Conservation (phyloP, 2,113 vertebrate genomes). For the Laticauda colubrina region DNA sequence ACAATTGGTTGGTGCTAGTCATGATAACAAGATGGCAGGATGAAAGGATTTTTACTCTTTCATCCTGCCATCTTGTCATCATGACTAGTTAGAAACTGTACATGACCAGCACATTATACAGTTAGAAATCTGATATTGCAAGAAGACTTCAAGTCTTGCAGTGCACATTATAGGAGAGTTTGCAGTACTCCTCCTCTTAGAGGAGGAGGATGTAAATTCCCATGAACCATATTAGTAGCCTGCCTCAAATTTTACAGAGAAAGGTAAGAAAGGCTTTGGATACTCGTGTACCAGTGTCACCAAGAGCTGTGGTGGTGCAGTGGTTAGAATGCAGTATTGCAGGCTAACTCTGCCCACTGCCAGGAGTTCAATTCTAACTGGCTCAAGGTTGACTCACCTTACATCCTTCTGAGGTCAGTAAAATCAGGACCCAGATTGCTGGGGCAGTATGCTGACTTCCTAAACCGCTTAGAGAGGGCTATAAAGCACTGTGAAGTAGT, state of each 20-base stretch:
- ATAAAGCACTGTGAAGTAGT: not conserved
- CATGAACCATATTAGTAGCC: not conserved
- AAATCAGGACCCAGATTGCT: too few relatives aligned
- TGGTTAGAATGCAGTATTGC: too few relatives aligned
- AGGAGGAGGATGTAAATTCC: not conserved
- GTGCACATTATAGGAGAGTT: not conserved
- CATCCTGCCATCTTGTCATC: too few relatives aligned
- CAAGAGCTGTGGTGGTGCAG: too few relatives aligned
- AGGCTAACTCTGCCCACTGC: too few relatives aligned
- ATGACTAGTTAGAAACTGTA: too few relatives aligned
- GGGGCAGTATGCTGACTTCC: too few relatives aligned
- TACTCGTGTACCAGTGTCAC: not conserved
- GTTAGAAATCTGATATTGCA: not conserved
- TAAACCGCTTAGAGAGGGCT: too few relatives aligned
- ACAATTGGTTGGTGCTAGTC: not conserved
- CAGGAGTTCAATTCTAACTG: too few relatives aligned
- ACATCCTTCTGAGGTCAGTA: too few relatives aligned
- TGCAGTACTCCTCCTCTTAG: not conserved
- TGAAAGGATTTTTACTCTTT: not conserved
- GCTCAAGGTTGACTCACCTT: too few relatives aligned
- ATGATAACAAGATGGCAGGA: not conserved
- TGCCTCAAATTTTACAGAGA: not conserved
- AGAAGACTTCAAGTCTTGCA: not conserved
- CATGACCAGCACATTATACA: too few relatives aligned
- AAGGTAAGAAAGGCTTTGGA: not conserved